These are phyloP conservation scores for Phyllotreta cruciferae DNA, from an alignment of 2,888 invertebrate species.

Conservation along the genomic window DNA sequence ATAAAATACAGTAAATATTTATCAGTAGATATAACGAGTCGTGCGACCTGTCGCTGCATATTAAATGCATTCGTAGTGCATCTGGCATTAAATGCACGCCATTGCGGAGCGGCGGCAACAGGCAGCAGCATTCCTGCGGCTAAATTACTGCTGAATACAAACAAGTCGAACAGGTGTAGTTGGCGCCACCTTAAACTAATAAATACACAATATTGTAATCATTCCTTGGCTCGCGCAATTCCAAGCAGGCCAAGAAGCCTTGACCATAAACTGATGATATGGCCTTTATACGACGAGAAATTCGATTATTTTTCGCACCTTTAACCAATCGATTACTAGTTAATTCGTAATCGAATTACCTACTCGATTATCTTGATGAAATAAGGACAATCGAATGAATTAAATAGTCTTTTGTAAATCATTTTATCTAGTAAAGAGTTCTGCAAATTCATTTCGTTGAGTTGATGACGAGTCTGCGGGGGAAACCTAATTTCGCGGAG, in stretches of 20 bases:
- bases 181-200: conserved; percentile 39
- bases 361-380: no score
- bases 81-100: conserved; percentile 21
- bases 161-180: conserved; percentile 40
- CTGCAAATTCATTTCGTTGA: conserved; percentile 17
- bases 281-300: no score
- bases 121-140: conserved; percentile 30
- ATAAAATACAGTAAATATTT: neutral
- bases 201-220: conserved; percentile 18
- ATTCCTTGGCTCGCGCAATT: neutral
- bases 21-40: neutral
- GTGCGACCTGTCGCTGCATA: neutral
- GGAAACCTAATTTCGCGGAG: conserved; percentile 24
- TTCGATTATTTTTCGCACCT: no score
- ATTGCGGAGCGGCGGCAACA: conserved; percentile 22
- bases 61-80: conserved; percentile 4
- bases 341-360: no score
- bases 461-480: conserved; percentile 14
- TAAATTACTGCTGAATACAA: conserved; percentile 30
- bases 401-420: no score
- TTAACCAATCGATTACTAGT: no score
- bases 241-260: no score
- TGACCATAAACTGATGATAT: no score
- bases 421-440: conserved; percentile 9
- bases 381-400: no score